Conservation (phyloP, 1,140 invertebrate genomes). For the Hyposmocoma kahamanoa region DNA sequence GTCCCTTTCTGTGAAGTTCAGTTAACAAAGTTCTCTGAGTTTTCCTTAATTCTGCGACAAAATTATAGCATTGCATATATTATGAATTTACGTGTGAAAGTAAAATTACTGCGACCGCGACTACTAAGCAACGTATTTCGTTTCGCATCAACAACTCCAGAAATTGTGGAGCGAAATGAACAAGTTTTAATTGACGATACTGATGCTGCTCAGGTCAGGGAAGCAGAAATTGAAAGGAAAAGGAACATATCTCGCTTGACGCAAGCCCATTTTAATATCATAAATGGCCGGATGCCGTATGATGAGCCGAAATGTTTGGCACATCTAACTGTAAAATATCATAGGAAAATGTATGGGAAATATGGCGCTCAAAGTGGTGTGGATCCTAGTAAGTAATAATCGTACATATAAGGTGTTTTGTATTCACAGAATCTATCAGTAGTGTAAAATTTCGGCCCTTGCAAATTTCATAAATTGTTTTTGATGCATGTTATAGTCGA, state of each 20-base stretch:
- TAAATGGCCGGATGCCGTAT: conserved; percentile 45
- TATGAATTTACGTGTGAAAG: conserved; percentile 51
- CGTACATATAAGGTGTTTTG: not conserved
- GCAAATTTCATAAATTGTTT: too few species aligned
- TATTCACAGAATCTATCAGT: too few species aligned
- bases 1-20: too few species aligned
- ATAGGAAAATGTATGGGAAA: conserved; percentile 60
- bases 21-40: too few species aligned
- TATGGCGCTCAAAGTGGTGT: conserved; percentile 57
- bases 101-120: conserved; percentile 28
- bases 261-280: conserved; percentile 40
- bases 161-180: conserved; percentile 44
- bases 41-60: too few species aligned
- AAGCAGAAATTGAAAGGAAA: conserved; percentile 52
- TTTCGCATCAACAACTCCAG: conserved; percentile 37
- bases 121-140: conserved; percentile 32
- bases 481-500: too few species aligned
- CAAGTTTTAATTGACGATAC: conserved; percentile 48
- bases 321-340: conserved; percentile 62
- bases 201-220: conserved; percentile 42
- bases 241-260: conserved; percentile 52
- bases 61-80: too few species aligned
- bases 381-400: conserved; percentile 50
- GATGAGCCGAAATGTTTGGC: conserved; percentile 36
- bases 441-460: too few species aligned